These are phyloP conservation scores for Brenthis ino DNA, from an alignment of 2,888 invertebrate species.

Conservation along the genomic window DNA sequence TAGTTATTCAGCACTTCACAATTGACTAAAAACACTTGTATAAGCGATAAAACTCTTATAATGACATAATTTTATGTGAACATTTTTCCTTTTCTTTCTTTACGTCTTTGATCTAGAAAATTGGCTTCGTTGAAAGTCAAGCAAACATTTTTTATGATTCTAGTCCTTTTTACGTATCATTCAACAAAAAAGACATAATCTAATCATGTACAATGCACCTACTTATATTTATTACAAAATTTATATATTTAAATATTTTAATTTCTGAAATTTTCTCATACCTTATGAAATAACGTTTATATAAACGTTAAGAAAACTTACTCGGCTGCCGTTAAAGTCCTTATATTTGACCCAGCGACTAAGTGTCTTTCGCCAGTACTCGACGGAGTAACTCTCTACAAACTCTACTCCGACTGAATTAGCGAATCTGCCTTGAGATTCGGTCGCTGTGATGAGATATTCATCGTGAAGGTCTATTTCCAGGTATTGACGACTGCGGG, in stretches of 20 bases:
- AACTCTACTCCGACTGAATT: slow-evolving; percentile 95
- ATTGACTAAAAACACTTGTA: neutral
- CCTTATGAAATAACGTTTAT: neutral
- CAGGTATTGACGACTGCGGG: slow-evolving; percentile 89
- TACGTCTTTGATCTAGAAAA: slow-evolving; percentile 1
- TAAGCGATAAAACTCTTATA: neutral
- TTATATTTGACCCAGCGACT: slow-evolving; percentile 90
- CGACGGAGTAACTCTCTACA: slow-evolving; percentile 91
- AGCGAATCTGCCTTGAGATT: slow-evolving; percentile 95
- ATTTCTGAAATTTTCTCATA: neutral
- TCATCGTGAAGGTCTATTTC: slow-evolving; percentile 89
- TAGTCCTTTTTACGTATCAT: too few species aligned
- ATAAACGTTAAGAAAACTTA: slow-evolving; percentile 61
- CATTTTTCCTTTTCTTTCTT: neutral
- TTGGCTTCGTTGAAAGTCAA: neutral
- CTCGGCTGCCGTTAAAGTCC: slow-evolving; percentile 89
- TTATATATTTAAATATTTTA: neutral
- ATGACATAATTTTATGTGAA: neutral
- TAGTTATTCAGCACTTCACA: neutral
- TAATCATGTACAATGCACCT: too few species aligned
- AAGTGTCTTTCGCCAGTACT: slow-evolving; percentile 88
- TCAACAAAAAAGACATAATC: too few species aligned
- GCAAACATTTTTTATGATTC: neutral
- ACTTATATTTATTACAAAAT: too few species aligned
- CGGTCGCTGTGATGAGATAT: slow-evolving; percentile 91